These are phyloP conservation scores for Magallana nippona DNA, from an alignment of 2,888 invertebrate species.

Conservation along the genomic window DNA sequence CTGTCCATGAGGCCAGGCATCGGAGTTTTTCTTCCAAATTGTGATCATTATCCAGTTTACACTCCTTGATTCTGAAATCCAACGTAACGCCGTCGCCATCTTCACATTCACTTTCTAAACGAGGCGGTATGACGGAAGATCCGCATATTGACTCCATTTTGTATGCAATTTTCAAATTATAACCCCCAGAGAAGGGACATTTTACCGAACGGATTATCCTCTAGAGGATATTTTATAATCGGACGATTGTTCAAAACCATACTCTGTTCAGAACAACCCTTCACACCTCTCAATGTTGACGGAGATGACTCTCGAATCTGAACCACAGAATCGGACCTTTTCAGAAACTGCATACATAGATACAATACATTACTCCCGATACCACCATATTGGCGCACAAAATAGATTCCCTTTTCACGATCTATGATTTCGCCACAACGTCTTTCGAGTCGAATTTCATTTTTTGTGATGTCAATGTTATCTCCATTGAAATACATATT, in stretches of 20 bases:
- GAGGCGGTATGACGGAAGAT: constrained; percentile 55
- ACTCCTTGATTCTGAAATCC: constrained; percentile 65
- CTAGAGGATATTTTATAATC: constrained; percentile 64
- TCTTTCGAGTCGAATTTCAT: neutral
- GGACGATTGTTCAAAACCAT: constrained; percentile 73
- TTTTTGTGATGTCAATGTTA: constrained; percentile 34
- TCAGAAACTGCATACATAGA: constrained; percentile 72
- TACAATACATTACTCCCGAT: constrained; percentile 53
- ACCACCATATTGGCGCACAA: constrained; percentile 58
- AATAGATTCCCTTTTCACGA: constrained; percentile 62
- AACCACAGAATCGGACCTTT: constrained; percentile 68
- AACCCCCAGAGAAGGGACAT: constrained; percentile 65
- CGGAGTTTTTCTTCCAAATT: neutral
- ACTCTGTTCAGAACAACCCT: constrained; percentile 63
- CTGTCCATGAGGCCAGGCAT: constrained; percentile 69
- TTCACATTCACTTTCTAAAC: constrained; percentile 74
- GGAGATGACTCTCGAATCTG: constrained; percentile 66
- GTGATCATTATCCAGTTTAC: constrained; percentile 43
- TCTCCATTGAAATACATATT: constrained; percentile 54
- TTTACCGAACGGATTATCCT: constrained; percentile 50
- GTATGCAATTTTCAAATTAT: constrained; percentile 57
- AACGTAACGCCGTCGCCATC: constrained; percentile 69
- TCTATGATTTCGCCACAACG: constrained; percentile 49
- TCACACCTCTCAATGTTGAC: constrained; percentile 49
- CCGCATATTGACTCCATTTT: constrained; percentile 51